Base-by-base conservation (phyloP, 2,888 invertebrate genomes). In the Chalcosyrphus nemorum region DNA sequence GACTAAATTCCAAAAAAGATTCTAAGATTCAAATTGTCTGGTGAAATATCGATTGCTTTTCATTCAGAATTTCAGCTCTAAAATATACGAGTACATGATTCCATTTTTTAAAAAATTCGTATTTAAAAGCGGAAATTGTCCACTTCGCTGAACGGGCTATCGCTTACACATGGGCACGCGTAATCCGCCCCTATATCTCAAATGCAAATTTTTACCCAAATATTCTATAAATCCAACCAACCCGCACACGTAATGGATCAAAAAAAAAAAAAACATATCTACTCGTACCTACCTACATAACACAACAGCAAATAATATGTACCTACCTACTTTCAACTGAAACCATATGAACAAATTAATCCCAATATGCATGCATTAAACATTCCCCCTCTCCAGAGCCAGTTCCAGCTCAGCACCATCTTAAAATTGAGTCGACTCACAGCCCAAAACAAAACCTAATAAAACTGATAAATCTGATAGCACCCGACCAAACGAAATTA, bases 221-320 rank as follows among this genome's bases (percentile, higher is more conserved):
- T 38, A 19, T 29, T 24, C 45, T 24, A 32, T 15, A 52, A 66
- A 17, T 3, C 7, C 15, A 52, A 56, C 45, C 77, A 70, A 70
- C 77, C 77, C 68, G 70, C 70, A 61, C 54, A 35, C 17, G n/a
- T n/a, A n/a, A n/a, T n/a, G n/a, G n/a, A n/a, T n/a, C n/a, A 50
- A 19, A 52, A 27, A 32, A 17, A 41, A 1, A 24, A n/a, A n/a
- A n/a, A n/a, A n/a, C n/a, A n/a, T n/a, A n/a, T n/a, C n/a, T n/a
- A n/a, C n/a, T n/a, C n/a, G n/a, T n/a, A n/a, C n/a, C n/a, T 24
- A 4, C 19, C 17, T 24, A 24, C 24, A 2, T 41, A 21, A 11
- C 41, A 4, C 27, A 24, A 41, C 38, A 43, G 9, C 45, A 21
- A n/a, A n/a, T n/a, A n/a, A n/a, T n/a, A n/a, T n/a, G n/a, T n/a